Conservation (phyloP, 1,140 invertebrate species). For the Nephila pilipes region DNA sequence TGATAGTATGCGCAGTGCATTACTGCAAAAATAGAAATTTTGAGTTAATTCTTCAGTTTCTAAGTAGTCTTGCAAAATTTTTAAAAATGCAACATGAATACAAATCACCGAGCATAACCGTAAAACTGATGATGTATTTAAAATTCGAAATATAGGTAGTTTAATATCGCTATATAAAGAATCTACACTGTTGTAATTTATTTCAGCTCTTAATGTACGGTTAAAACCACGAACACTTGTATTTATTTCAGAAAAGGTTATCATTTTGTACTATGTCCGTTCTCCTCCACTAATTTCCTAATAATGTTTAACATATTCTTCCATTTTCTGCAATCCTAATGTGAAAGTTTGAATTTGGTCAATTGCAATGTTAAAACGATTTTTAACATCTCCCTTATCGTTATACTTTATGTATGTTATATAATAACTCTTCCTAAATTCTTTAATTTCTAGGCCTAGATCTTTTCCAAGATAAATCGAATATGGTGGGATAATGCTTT, state of each 20-base stretch:
- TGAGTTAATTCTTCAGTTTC: neutral
- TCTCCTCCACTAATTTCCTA: neutral
- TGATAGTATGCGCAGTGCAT: neutral
- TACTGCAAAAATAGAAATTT: conserved; percentile 51
- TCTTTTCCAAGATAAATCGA: neutral
- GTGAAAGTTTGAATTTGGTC: neutral
- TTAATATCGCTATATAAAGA: neutral
- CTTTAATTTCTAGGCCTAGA: neutral
- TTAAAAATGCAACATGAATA: neutral
- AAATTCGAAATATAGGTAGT: neutral
- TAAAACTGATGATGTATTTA: neutral
- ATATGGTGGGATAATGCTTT: neutral
- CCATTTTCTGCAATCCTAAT: neutral
- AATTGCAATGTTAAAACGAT: neutral
- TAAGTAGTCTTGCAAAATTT: conserved; percentile 1
- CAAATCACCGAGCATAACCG: conserved; percentile 17
- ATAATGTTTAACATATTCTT: neutral
- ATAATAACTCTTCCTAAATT: neutral
- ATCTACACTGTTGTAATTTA: neutral
- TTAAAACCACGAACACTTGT: neutral
- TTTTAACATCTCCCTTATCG: neutral
- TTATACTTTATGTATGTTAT: neutral
- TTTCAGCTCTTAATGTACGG: neutral
- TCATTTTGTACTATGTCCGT: neutral
- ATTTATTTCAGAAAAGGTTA: neutral